Conservation (phyloP, 2,113 vertebrate species). For the Paratilapia polleni region DNA sequence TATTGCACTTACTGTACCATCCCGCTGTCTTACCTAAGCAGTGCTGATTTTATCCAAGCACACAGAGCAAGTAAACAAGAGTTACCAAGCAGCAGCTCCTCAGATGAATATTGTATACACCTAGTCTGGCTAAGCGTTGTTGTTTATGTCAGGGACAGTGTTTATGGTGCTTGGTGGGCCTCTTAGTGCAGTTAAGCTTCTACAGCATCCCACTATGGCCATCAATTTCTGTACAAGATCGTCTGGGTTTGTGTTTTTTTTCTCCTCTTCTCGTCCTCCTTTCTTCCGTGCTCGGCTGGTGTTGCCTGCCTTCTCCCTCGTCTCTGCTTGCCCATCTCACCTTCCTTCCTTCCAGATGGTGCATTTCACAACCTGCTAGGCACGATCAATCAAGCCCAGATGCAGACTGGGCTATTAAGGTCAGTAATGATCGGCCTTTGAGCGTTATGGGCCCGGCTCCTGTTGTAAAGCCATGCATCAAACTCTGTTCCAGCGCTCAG, state of each 20-base stretch:
- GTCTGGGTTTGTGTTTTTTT: constrained; percentile 56
- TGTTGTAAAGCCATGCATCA: constrained; percentile 80
- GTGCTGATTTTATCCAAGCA: constrained; percentile 63
- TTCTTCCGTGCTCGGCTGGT: constrained; percentile 69
- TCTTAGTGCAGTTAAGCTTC: constrained; percentile 83
- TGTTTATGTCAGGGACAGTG: constrained; percentile 83
- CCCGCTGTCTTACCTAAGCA: constrained; percentile 62
- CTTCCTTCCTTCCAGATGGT: constrained; percentile 85
- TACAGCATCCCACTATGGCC: constrained; percentile 78
- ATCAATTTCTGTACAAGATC: constrained; percentile 79
- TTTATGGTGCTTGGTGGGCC: constrained; percentile 82
- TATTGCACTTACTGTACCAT: constrained; percentile 44
- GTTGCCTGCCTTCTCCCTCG: constrained; percentile 70
- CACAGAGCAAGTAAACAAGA: constrained; percentile 76
- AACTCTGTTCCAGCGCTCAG: constrained; percentile 70
- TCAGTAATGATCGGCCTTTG: constrained; percentile 81
- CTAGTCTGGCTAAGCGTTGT: constrained; percentile 82
- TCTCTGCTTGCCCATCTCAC: constrained; percentile 73
- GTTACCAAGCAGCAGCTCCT: constrained; percentile 75
- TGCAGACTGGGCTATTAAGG: constrained; percentile 80
- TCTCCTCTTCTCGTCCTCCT: constrained; percentile 44
- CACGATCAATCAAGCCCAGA: constrained; percentile 82
- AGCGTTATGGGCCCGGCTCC: constrained; percentile 76
- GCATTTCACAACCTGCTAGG: constrained; percentile 85
- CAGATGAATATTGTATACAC: constrained; percentile 84